Base-by-base conservation (phyloP, 2,888 invertebrate species). In the Campoletis raptor region DNA sequence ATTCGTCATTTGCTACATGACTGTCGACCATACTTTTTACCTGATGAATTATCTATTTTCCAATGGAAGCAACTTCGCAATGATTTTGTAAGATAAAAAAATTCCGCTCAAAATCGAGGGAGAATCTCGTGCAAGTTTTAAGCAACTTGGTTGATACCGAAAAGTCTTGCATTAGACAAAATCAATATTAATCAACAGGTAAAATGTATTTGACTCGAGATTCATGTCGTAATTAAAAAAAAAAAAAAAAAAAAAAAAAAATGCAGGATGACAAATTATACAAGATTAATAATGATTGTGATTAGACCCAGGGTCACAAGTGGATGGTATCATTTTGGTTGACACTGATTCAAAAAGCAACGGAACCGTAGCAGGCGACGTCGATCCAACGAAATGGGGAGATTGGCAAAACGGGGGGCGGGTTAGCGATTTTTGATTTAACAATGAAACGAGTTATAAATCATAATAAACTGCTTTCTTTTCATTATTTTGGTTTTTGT, bases 361-460 rank as follows among this genome's bases (percentile, higher is more conserved):
- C 40, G 93, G 92, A 83, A 45, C 92, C 36, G 81, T 91, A 79
- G 42, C 91, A 24, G 85, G 72, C 37, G 93, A 93, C 72, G 91
- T 91, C 70, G 90, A 93, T 74, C 93, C 93, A 78, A 93, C 92
- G 10, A 93, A 93, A 87, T 93, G 92, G 92, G 93, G 93, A 70
- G 93, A 93, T 76, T 93, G 93, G 93, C 93, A 93, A 70, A 86
- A 90, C 74, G 89, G 90, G 74, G 93, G 93, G 12, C 90, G 93
- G 74, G 93, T 93, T 54, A 92, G 88, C 72, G 93, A 93, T 81
- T 93, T 93, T 85, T 93, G 54, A 93, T 74, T 81, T 37, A n/a
- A n/a, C 57, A 36, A 81, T n/a, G 57, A 79, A 61, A 73, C 45
- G 61, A 73, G n/a, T 74, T 52, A 30, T 30, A 40, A 73, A 42